Conservation (phyloP, 53 echinoderm and acorn worm genomes). For the Mesocentrotus franciscanus region DNA sequence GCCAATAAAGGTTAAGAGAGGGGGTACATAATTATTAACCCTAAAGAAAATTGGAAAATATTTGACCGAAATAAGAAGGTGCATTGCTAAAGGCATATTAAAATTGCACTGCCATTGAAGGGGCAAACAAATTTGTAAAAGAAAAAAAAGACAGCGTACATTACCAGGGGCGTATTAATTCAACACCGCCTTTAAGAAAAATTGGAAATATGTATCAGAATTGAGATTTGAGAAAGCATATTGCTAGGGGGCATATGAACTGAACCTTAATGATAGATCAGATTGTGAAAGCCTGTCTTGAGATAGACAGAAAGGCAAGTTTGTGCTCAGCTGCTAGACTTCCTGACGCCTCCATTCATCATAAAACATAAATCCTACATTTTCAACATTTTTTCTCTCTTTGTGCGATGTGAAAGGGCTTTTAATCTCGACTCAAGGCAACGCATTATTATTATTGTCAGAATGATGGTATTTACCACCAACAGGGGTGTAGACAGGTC, state of each 20-base stretch:
- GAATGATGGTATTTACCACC: neutral
- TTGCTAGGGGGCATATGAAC: neutral
- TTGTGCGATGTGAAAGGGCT: neutral
- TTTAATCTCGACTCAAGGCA: neutral
- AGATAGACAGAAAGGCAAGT: neutral
- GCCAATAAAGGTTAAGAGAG: neutral
- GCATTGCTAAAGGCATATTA: neutral
- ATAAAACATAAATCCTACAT: slow-evolving; percentile 20
- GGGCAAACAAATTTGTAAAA: neutral
- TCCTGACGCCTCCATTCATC: neutral
- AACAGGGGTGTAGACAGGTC: neutral
- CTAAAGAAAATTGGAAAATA: neutral
- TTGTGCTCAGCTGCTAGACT: neutral
- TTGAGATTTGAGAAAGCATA: neutral
- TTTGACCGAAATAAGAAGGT: neutral
- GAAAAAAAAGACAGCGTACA: neutral
- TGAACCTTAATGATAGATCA: neutral
- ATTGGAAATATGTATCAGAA: neutral
- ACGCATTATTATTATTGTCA: neutral
- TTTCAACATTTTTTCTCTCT: neutral
- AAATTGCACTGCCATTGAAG: neutral
- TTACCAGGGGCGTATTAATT: neutral
- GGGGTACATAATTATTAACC: neutral
- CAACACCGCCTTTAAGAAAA: neutral
- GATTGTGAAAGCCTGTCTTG: neutral